These are phyloP conservation scores for Boloria euphrosyne DNA, from an alignment of 2,888 invertebrate species.

Conservation along the genomic window DNA sequence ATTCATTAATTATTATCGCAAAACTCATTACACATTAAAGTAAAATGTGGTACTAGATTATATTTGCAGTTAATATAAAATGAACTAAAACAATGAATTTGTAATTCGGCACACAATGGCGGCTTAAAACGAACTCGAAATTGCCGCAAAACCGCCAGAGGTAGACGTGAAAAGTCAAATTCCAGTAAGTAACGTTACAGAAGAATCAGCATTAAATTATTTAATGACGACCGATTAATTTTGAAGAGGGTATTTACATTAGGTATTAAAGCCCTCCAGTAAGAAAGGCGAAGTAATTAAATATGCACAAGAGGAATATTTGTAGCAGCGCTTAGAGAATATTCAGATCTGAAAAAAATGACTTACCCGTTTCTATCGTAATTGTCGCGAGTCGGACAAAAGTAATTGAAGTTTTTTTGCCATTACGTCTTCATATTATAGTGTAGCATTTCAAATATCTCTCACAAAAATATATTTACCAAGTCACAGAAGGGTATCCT, in stretches of 20 bases:
- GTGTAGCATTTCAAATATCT: too few relatives aligned
- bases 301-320: constrained; percentile 28
- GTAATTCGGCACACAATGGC: too few relatives aligned
- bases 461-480: too few relatives aligned
- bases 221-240: constrained; percentile 5
- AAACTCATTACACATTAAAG: too few relatives aligned
- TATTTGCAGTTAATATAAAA: too few relatives aligned
- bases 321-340: constrained; percentile 4
- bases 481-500: too few relatives aligned
- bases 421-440: background rate
- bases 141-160: too few relatives aligned
- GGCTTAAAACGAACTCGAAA: too few relatives aligned
- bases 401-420: background rate
- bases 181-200: background rate
- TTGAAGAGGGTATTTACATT: constrained; percentile 18
- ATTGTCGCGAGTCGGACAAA: background rate
- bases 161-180: background rate
- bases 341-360: constrained; percentile 7
- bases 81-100: too few relatives aligned
- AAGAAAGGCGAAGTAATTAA: constrained; percentile 21
- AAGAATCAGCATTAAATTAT: constrained; percentile 6
- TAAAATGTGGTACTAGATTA: too few relatives aligned
- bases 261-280: background rate
- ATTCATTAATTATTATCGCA: too few relatives aligned
- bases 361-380: background rate